Conservation (phyloP, 2,888 invertebrate genomes). For the Zhengitettix transpicula region DNA sequence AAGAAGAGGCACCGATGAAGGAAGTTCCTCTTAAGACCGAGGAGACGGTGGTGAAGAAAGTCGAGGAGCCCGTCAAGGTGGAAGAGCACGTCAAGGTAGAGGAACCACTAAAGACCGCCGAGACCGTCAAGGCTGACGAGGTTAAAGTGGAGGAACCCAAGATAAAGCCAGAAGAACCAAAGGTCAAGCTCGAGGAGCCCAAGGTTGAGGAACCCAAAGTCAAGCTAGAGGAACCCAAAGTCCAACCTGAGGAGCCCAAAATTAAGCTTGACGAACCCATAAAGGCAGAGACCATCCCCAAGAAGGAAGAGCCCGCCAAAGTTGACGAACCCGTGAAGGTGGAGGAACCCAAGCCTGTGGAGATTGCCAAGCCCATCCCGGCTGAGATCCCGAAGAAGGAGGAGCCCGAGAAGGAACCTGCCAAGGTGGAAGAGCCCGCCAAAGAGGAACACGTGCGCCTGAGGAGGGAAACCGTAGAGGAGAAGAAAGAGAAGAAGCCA, state of each 20-base stretch:
- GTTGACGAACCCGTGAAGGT: neutral
- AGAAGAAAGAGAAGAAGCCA: conserved; percentile 21
- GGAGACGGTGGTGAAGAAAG: neutral
- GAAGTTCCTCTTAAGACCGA: conserved; percentile 10
- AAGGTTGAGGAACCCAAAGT: conserved; percentile 6
- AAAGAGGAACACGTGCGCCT: neutral
- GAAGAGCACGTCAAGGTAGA: conserved; percentile 5
- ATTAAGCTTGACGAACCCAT: conserved; percentile 12
- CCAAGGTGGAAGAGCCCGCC: conserved; percentile 4
- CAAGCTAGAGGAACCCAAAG: conserved; percentile 7
- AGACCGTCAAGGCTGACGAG: neutral
- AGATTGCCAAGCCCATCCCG: conserved; percentile 16
- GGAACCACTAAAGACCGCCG: conserved; percentile 1
- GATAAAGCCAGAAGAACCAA: neutral
- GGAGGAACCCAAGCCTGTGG: conserved; percentile 1
- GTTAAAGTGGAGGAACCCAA: neutral
- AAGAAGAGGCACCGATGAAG: conserved; percentile 1
- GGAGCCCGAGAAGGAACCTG: conserved; percentile 12
- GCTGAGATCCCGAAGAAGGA: conserved; percentile 14
- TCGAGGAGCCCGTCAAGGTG: conserved; percentile 1
- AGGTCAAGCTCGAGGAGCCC: conserved; percentile 14
- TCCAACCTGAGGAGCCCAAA: conserved; percentile 3
- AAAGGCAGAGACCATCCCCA: conserved; percentile 6
- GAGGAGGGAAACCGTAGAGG: conserved; percentile 11
- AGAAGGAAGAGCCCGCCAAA: conserved; percentile 9